Conservation (phyloP, 2,888 invertebrate species). For the Onchidella celtica region DNA sequence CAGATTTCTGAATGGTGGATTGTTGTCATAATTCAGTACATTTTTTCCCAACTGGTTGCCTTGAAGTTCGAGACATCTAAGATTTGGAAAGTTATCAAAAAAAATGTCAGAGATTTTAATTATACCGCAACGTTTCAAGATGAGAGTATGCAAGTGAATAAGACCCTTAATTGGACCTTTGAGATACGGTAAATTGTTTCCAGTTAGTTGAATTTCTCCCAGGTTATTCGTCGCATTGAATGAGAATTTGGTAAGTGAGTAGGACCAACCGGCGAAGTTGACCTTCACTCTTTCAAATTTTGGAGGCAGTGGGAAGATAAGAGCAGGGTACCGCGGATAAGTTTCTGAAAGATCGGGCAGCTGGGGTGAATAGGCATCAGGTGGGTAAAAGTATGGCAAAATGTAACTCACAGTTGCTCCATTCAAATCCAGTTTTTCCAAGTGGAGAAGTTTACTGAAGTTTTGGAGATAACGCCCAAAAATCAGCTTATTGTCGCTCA, state of each 20-base stretch:
- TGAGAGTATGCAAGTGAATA: not conserved
- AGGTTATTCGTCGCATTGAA: constrained; percentile 24
- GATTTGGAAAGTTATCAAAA: constrained; percentile 8
- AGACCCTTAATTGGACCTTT: constrained; percentile 27
- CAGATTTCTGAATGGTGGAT: not conserved
- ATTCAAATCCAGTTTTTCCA: constrained; percentile 8
- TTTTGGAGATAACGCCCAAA: constrained; percentile 31
- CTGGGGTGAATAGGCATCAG: not conserved
- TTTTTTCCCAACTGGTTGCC: not conserved
- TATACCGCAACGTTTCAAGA: constrained; percentile 1
- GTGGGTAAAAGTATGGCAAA: not conserved
- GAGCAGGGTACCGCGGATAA: not conserved
- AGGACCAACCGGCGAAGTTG: constrained; percentile 22
- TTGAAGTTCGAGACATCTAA: constrained; percentile 18
- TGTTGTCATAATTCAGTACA: not conserved
- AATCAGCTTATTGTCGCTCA: constrained; percentile 29
- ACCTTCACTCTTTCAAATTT: not conserved
- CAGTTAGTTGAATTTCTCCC: not conserved
- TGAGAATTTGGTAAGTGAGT: constrained; percentile 3
- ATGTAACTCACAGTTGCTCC: not conserved
- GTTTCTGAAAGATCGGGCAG: not conserved
- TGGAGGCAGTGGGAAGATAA: constrained; percentile 29
- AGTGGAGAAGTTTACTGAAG: constrained; percentile 4
- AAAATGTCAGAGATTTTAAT: not conserved
- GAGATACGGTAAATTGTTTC: constrained; percentile 26